phyloP scores from a whole-genome alignment of 1,140 invertebrate genomes.

The Grapholita molesta region DNA sequence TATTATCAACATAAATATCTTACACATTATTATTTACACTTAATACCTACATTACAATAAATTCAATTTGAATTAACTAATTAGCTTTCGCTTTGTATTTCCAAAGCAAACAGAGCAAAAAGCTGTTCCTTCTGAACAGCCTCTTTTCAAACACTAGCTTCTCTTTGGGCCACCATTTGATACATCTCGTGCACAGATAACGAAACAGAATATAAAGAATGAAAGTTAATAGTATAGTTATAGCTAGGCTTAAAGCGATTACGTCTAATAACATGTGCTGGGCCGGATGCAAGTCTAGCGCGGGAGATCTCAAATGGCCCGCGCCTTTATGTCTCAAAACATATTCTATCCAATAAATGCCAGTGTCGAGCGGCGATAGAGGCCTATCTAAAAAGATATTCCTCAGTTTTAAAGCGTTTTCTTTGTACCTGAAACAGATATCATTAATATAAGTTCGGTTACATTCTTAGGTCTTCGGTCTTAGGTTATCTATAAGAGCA shows the following conservation, averaged over 20 bases:
- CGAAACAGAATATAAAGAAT: slow-evolving; percentile 62
- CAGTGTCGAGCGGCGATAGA: slow-evolving; percentile 75
- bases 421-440: slow-evolving; percentile 53
- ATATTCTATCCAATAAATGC: slow-evolving; percentile 83
- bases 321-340: slow-evolving; percentile 82
- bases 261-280: slow-evolving; percentile 83
- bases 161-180: slow-evolving; percentile 63
- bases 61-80: slow-evolving; percentile 37
- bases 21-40: slow-evolving; percentile 52
- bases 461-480: not conserved
- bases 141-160: slow-evolving; percentile 52
- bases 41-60: slow-evolving; percentile 39
- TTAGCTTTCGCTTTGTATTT: slow-evolving; percentile 63
- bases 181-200: slow-evolving; percentile 60
- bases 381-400: slow-evolving; percentile 79
- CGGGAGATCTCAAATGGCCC: slow-evolving; percentile 79
- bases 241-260: slow-evolving; percentile 53
- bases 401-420: slow-evolving; percentile 64
- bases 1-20: slow-evolving; percentile 41
- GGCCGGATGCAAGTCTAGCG: slow-evolving; percentile 79
- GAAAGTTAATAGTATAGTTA: slow-evolving; percentile 44
- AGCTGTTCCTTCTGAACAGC: slow-evolving; percentile 53
- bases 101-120: slow-evolving; percentile 59
- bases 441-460: not conserved
- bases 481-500: slow-evolving; percentile 21